Percentiles rank a stretch among this genome's conserved stretches.
phyloP scores from a whole-genome alignment of 1,140 invertebrate genomes.

The Drosophila santomea region DNA sequence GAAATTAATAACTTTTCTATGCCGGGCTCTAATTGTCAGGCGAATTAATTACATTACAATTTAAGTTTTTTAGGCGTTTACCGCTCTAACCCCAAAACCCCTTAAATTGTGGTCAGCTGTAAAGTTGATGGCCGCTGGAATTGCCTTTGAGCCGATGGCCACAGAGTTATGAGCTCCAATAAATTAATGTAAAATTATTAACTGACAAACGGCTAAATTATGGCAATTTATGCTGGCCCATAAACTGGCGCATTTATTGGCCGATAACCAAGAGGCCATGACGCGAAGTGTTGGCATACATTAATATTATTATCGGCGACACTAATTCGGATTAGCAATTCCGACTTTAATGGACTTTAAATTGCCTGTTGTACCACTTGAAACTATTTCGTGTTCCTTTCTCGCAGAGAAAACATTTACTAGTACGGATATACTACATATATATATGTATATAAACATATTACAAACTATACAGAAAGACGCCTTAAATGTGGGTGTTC shows the following conservation, averaged over 20 bases:
- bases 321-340: constrained; percentile 37
- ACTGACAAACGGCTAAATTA: constrained; percentile 69
- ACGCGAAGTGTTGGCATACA: constrained; percentile 48
- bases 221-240: constrained; percentile 58
- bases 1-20: constrained; percentile 70
- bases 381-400: not conserved
- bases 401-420: not conserved
- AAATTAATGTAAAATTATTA: constrained; percentile 77
- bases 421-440: not conserved
- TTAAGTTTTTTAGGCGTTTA: constrained; percentile 37
- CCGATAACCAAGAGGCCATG: constrained; percentile 11
- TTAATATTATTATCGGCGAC: constrained; percentile 46
- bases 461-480: no score
- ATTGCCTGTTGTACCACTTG: not conserved
- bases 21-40: constrained; percentile 50
- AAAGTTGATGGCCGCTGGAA: constrained; percentile 32
- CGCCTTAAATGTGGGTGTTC: not conserved
- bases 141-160: constrained; percentile 60
- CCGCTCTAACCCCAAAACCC: constrained; percentile 28
- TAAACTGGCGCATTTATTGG: constrained; percentile 49
- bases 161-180: constrained; percentile 46
- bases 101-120: constrained; percentile 25
- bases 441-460: not conserved
- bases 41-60: constrained; percentile 62
- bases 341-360: constrained; percentile 24